Evolutionary conservation across 1,140 invertebrate genomes (phyloP).

Genomic region (Nephotettix cincticeps): DNA sequence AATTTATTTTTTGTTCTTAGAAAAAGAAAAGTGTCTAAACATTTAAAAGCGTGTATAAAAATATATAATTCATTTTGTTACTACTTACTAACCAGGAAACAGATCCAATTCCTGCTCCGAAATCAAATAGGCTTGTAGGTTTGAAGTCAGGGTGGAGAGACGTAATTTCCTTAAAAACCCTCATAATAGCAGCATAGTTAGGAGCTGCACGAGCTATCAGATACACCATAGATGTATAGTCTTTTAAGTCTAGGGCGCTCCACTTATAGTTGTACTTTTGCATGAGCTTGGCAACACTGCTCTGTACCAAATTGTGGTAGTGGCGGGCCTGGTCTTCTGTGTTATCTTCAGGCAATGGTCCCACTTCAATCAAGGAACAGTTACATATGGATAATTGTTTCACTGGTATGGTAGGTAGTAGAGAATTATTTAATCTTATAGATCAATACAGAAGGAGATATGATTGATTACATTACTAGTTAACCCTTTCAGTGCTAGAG

Average conservation of each 20-base stretch:
- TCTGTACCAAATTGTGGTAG: conserved; percentile 35
- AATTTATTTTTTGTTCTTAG: no score
- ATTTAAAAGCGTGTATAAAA: no score
- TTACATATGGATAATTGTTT: no score
- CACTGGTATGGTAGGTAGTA: no score
- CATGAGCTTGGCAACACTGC: conserved; percentile 49
- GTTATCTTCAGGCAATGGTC: conserved; percentile 45
- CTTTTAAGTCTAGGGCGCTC: conserved; percentile 67
- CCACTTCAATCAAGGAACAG: no score
- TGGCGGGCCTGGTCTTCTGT: conserved; percentile 45
- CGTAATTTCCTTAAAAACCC: conserved; percentile 74
- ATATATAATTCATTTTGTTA: no score
- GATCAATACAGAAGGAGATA: no score
- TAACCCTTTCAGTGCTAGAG: no score
- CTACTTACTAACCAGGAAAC: conserved; percentile 70
- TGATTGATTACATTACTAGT: no score
- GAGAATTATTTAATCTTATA: no score
- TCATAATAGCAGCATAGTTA: conserved; percentile 72
- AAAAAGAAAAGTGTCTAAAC: no score
- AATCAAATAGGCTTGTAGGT: conserved; percentile 80
- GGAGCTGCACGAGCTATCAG: conserved; percentile 63
- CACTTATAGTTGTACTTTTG: conserved; percentile 65
- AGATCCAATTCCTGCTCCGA: conserved; percentile 86
- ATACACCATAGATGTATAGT: conserved; percentile 64
- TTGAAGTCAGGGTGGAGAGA: conserved; percentile 62